Evolutionary conservation across 2,113 vertebrate genomes (phyloP).

Genomic region (Anser cygnoides): DNA sequence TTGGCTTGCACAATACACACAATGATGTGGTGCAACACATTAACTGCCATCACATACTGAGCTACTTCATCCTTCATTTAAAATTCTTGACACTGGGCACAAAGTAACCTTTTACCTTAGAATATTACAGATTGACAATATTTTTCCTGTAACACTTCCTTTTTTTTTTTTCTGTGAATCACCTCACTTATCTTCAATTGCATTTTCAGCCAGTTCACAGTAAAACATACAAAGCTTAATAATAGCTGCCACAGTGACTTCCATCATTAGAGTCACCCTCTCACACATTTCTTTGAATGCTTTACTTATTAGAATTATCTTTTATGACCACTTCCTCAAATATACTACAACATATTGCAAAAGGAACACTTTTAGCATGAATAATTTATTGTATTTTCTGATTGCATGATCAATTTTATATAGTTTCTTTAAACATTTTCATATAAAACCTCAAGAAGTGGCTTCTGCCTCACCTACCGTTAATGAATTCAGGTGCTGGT

Average conservation of each 20-base stretch:
- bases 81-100: not conserved
- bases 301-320: not conserved
- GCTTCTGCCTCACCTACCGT: not conserved
- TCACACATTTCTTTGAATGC: not conserved
- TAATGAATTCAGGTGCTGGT: constrained; percentile 12
- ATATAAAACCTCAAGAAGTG: not conserved
- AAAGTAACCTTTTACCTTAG: not conserved
- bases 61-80: not conserved
- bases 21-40: not conserved
- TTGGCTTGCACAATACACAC: not conserved
- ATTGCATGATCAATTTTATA: constrained; percentile 1
- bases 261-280: not conserved
- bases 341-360: not conserved
- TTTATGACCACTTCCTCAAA: not conserved
- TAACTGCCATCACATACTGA: not conserved
- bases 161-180: not conserved
- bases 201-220: not conserved
- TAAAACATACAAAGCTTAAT: not conserved
- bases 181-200: not conserved
- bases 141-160: not conserved
- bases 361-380: not conserved
- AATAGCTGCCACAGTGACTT: not conserved
- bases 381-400: not conserved
- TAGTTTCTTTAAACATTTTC: not conserved
- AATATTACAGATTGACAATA: not conserved